These are phyloP conservation scores for Grantiella picta DNA, from an alignment of 2,113 vertebrate species.

Conservation along the genomic window DNA sequence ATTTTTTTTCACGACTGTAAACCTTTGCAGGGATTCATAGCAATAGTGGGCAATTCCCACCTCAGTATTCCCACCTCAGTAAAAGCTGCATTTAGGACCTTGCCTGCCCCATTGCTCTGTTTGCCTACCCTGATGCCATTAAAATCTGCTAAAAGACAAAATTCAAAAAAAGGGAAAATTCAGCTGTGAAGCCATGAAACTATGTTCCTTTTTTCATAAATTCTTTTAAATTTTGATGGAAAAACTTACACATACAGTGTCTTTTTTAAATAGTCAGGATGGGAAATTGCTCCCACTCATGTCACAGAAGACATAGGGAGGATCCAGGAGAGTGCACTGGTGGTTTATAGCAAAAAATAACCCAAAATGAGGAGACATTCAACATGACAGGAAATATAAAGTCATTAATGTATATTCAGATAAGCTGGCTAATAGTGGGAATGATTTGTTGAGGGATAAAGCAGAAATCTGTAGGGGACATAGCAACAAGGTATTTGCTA, in stretches of 20 bases:
- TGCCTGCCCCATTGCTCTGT: background rate
- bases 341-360: background rate
- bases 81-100: background rate
- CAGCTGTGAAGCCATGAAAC: background rate
- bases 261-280: background rate
- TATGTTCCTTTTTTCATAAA: background rate
- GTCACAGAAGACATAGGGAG: background rate
- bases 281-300: background rate
- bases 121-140: background rate
- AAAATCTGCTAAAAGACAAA: background rate
- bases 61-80: too few relatives aligned
- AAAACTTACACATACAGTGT: background rate
- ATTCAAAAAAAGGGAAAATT: background rate
- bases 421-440: background rate
- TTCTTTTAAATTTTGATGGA: background rate
- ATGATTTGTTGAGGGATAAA: background rate
- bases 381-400: background rate
- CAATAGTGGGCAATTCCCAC: background rate
- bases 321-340: background rate
- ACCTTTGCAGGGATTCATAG: background rate
- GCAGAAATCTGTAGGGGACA: background rate
- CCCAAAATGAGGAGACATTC: background rate
- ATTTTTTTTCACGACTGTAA: background rate
- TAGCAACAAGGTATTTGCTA: background rate
- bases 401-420: background rate